Conservation (phyloP, 2,113 vertebrate genomes). For the Tychaedon coryphoeus region DNA sequence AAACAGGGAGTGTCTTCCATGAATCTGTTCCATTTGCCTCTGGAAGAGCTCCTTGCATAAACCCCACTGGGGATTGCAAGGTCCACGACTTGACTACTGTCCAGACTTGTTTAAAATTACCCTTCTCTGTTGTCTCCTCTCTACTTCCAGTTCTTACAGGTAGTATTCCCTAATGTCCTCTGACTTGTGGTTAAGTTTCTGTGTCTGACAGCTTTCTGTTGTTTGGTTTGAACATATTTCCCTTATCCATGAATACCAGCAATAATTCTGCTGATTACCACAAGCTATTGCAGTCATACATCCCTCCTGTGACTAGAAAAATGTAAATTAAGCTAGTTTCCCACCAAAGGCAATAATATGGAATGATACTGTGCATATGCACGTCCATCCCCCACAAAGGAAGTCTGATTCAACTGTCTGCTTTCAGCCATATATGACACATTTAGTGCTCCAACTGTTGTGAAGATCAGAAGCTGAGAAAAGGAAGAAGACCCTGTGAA, state of each 20-base stretch:
- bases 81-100: not conserved
- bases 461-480: not conserved
- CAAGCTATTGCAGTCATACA: not conserved
- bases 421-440: not conserved
- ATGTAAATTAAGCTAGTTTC: not conserved
- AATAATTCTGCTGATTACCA: not conserved
- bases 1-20: not conserved
- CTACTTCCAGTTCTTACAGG: not conserved
- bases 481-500: not conserved
- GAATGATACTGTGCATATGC: not conserved
- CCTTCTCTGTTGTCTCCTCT: not conserved
- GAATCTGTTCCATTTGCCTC: not conserved
- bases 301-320: not conserved
- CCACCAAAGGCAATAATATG: not conserved
- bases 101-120: not conserved
- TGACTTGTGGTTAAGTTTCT: not conserved
- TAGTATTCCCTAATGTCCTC: not conserved
- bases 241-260: not conserved
- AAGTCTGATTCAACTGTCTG: not conserved
- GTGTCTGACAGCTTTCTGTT: not conserved
- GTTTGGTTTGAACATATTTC: not conserved
- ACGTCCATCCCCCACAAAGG: not conserved
- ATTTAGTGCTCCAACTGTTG: not conserved
- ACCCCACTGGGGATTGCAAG: not conserved
- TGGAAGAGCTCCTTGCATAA: not conserved